Evolutionary conservation across 2,113 vertebrate species (phyloP).

Genomic region (Neomonachus schauinslandi): DNA sequence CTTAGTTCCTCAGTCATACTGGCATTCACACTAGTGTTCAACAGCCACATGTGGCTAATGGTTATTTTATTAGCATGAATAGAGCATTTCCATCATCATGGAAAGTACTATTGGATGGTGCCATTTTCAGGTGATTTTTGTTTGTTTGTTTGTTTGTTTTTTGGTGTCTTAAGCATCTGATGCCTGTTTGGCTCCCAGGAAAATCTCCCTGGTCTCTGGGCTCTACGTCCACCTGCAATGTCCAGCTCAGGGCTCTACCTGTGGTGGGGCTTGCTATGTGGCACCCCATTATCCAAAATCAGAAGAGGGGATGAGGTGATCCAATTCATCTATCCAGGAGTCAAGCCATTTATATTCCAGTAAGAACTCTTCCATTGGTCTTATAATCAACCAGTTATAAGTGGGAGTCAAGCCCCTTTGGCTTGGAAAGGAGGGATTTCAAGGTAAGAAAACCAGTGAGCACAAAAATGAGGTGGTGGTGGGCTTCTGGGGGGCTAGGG

Average conservation of each 20-base stretch:
- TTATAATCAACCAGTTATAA: neutral
- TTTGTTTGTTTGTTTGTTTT: neutral
- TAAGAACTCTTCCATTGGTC: neutral
- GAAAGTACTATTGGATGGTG: fast-evolving
- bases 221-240: neutral
- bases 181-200: neutral
- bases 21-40: neutral
- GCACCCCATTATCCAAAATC: neutral
- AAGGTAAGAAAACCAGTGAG: neutral
- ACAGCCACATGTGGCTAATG: fast-evolving
- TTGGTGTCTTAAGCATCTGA: neutral
- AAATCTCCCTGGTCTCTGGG: neutral
- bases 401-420: neutral
- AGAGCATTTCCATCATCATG: neutral
- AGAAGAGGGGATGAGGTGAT: neutral
- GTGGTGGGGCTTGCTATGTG: neutral
- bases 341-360: neutral
- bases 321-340: neutral
- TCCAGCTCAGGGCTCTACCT: neutral
- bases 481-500: neutral
- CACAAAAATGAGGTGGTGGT: neutral
- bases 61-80: fast-evolving
- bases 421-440: neutral
- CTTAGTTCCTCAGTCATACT: neutral
- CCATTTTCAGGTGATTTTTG: neutral